Base-by-base conservation (phyloP, 2,888 invertebrate species). In the Nymphalis urticae region DNA sequence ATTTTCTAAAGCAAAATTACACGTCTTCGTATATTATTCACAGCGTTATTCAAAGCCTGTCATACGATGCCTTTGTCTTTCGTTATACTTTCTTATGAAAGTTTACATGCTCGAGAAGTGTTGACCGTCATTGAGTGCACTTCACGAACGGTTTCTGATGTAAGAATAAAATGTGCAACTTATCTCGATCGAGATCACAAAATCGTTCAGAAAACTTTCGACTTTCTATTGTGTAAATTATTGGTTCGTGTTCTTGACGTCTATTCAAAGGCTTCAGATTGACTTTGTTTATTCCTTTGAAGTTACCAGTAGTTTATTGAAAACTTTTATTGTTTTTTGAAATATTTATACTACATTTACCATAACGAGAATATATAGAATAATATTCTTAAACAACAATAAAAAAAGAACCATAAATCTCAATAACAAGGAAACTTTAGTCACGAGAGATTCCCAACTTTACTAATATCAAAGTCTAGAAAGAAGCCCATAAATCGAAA, bases 391-490 rank as follows among this genome's bases (percentile, higher is more conserved):
- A 27, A 66, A 48, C 48, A 36, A 62, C 17, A 62, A 36, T 17
- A 7, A 48, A 17, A 61, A 61, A 62, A 27, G 50, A 32, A 56
- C 10, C 32, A 66, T 66, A 72, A 64, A 72, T 69, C 63, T 59
- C 64, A 63, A 70, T 72, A 72, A 67, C 53, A 62, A 62, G 66
- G 16, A 70, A 66, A 70, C 62, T 63, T 67, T 53, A 63, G 50
- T 68, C 66, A 62, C 69, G 60, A 69, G 70, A 69, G 69, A 72
- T 68, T 69, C 53, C 48, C 56, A 72, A 72, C 71, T 72, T 72
- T 72, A 65, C 66, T 69, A 62, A 72, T 70, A 68, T 73, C 74
- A 77, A 75, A 75, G 76, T 79, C 58, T 63, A 70, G 63, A 63
- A 54, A 60, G 66, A 56, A 63, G 47, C n/a, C 36, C 51, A 63